phyloP scores from a whole-genome alignment of 2,797 vertebrate species.

The Enteromius treurensis region DNA sequence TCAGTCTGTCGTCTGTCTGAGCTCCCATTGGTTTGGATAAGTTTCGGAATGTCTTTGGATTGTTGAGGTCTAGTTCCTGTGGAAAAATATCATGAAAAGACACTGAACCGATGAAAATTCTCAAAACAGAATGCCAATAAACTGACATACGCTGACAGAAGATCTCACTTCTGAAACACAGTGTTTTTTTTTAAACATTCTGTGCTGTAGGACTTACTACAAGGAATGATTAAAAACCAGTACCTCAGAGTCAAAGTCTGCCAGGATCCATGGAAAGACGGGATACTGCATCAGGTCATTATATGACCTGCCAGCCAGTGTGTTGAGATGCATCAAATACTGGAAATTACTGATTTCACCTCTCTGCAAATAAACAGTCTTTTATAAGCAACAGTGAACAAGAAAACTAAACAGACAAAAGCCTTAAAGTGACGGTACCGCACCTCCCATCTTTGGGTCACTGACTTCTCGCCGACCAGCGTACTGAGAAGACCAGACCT shows the following conservation, averaged over 20 bases:
- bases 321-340: slow-evolving; percentile 99
- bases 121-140: not conserved
- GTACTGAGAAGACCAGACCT: slow-evolving; percentile 97
- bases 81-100: not conserved
- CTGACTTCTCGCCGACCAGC: slow-evolving; percentile 95
- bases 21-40: slow-evolving; percentile 98
- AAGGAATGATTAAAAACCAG: not conserved
- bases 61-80: slow-evolving; percentile 93
- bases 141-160: not conserved
- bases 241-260: slow-evolving; percentile 95
- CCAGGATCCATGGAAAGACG: slow-evolving; percentile 98
- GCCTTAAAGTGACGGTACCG: not conserved
- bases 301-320: slow-evolving; percentile 94
- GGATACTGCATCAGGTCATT: slow-evolving; percentile 99
- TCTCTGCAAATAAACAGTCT: slow-evolving; percentile 74
- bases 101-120: not conserved
- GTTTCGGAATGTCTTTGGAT: slow-evolving; percentile 96
- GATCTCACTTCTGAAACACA: not conserved
- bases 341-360: slow-evolving; percentile 99
- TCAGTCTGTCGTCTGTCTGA: slow-evolving; percentile 93
- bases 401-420: not conserved
- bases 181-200: not conserved
- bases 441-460: slow-evolving; percentile 98
- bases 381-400: not conserved
- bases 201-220: not conserved